phyloP scores from a whole-genome alignment of 2,888 invertebrate species.

The Julus scandinavius region DNA sequence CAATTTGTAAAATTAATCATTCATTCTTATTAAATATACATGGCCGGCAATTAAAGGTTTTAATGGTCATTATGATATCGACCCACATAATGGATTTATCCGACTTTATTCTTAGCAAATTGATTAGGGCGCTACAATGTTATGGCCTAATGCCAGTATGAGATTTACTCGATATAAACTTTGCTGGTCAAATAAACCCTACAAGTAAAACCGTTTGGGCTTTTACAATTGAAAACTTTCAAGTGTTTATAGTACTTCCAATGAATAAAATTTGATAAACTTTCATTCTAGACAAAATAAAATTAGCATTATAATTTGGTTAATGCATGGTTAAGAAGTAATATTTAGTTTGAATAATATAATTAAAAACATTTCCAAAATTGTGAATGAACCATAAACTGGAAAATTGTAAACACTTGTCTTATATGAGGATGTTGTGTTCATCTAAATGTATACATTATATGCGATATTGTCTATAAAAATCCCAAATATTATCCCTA shows the following conservation, averaged over 20 bases:
- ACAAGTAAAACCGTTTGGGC: no score
- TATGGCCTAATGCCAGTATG: not conserved
- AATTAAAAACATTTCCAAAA: not conserved
- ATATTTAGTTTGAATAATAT: not conserved
- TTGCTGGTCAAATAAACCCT: no score
- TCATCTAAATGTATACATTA: not conserved
- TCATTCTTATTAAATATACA: not conserved
- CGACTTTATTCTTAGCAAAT: not conserved
- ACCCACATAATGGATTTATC: not conserved
- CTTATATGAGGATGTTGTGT: not conserved
- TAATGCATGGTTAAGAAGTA: not conserved
- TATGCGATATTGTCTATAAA: not conserved
- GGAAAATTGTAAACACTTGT: not conserved
- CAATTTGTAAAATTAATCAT: not conserved
- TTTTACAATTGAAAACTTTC: no score
- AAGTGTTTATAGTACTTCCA: no score
- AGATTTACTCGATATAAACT: no score
- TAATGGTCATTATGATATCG: conserved; percentile 11
- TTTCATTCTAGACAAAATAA: no score
- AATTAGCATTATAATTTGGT: not conserved
- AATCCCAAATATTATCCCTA: not conserved
- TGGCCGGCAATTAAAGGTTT: not conserved
- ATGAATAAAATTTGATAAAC: no score
- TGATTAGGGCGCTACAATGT: not conserved
- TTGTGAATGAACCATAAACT: not conserved